phyloP scores from a whole-genome alignment of 2,888 invertebrate species.

The Cataglyphis rosenhaueri region DNA sequence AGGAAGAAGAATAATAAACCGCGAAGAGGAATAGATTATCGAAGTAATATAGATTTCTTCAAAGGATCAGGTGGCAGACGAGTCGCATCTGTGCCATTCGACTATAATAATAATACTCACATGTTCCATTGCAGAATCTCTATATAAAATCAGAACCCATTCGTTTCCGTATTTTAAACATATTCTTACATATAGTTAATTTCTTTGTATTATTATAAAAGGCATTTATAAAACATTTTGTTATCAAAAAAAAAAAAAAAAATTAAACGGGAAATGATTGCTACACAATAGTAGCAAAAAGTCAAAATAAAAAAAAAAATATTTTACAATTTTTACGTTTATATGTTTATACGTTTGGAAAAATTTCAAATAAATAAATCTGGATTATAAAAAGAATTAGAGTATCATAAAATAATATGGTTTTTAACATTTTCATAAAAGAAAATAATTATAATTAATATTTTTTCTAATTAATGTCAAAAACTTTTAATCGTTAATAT shows the following conservation, averaged over 20 bases:
- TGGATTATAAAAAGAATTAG: too few species aligned
- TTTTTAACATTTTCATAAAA: too few species aligned
- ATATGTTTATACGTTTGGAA: too few species aligned
- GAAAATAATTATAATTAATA: too few species aligned
- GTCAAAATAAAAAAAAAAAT: too few species aligned
- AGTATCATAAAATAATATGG: too few species aligned
- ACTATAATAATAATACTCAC: conserved; percentile 27
- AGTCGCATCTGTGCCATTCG: conserved; percentile 17
- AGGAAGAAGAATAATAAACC: not conserved
- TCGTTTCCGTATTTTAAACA: not conserved
- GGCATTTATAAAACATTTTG: not conserved
- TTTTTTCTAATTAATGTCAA: too few species aligned
- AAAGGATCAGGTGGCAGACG: conserved; percentile 32
- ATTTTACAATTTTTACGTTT: too few species aligned
- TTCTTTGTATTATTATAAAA: conserved; percentile 8
- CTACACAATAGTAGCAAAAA: too few species aligned
- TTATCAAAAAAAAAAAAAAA: not conserved
- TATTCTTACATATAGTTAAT: not conserved
- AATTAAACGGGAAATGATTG: not conserved
- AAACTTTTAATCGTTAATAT: too few species aligned
- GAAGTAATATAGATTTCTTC: conserved; percentile 29
- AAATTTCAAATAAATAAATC: too few species aligned
- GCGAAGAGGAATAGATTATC: not conserved
- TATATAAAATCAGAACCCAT: not conserved
- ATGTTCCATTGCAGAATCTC: not conserved